A percentile compares a stretch with the other conserved stretches of the same genome.
phyloP scores from a whole-genome alignment of 2,113 vertebrate species.

The Callaeas wilsoni region DNA sequence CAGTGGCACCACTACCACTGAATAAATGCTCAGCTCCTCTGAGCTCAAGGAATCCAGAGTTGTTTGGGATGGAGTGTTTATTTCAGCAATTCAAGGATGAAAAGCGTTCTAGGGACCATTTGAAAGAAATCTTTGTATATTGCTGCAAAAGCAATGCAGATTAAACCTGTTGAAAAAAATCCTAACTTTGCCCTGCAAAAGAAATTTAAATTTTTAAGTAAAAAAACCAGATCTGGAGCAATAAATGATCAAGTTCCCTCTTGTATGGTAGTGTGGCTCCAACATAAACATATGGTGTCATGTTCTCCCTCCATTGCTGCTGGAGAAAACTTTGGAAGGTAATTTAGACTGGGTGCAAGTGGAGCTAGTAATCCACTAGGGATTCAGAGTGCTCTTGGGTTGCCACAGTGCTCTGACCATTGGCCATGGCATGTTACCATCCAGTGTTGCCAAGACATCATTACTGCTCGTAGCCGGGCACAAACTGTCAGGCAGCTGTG shows the following conservation, averaged over 20 bases:
- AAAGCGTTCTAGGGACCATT: neutral
- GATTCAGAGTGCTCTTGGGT: neutral
- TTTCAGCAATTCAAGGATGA: neutral
- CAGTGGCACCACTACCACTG: neutral
- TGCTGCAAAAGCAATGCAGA: neutral
- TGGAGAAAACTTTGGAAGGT: neutral
- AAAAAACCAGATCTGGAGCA: neutral
- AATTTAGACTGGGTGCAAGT: neutral
- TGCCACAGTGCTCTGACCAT: neutral
- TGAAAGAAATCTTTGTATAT: neutral
- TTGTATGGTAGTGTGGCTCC: neutral
- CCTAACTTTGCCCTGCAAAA: neutral
- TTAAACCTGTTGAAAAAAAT: neutral
- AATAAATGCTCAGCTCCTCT: neutral
- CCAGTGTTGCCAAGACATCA: neutral
- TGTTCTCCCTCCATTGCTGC: neutral
- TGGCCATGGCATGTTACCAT: rapidly evolving
- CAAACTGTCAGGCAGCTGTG: neutral
- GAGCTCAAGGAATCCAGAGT: neutral
- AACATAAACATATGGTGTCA: neutral
- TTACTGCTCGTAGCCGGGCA: neutral
- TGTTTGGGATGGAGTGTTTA: neutral
- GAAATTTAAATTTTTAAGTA: neutral
- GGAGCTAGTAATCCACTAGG: neutral
- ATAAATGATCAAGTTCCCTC: neutral